Base-by-base conservation (phyloP, 1,140 invertebrate species). In the Ditylenchus dipsaci region DNA sequence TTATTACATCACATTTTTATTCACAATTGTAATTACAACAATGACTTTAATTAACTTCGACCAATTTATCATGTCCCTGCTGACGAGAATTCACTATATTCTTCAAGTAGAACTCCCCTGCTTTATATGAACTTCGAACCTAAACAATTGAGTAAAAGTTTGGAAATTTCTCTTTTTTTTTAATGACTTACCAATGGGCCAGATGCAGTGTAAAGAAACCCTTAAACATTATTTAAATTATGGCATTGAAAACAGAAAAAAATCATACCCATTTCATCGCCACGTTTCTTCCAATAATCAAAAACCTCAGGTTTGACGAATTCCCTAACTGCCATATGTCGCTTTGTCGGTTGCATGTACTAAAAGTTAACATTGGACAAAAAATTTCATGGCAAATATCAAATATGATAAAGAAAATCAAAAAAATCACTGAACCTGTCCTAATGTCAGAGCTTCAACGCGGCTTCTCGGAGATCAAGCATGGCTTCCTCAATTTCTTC, bases 261-360 rank as follows among this genome's bases (percentile, higher is more conserved):
- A 38, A 5, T 38, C 33, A 38, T 3, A 38, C 33, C 95, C 71
- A 97, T 81, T 80, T 90, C 84, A 67, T 89, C 87, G 0, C 95
- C 95, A 3, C 89, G 81, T 30, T 88, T 85, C 47, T 95, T 90
- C 94, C 93, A 98, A 67, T 90, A 84, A 77, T 91, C 88, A 83
- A 93, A 98, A 84, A 94, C 96, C 72, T 91, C 90, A 0, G 95
- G 95, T 0, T 92, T 95, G 0, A 99, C 90, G 85, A 97, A 99
- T 84, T 98, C 95, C 60, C 91, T 90, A 0, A 97, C 88, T 79
- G 85, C 61, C 27, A 77, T 72, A 86, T 99, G 95, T 60, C 67
- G n/a, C 11, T 68, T 68, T 42, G 67, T 68, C 0, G 95, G 95
- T 83, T 98, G 95, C 93, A 99, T 98, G 83, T 99, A 99, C 83